These are phyloP conservation scores for Monochamus saltuarius DNA, from an alignment of 1,140 invertebrate species.

Conservation along the genomic window DNA sequence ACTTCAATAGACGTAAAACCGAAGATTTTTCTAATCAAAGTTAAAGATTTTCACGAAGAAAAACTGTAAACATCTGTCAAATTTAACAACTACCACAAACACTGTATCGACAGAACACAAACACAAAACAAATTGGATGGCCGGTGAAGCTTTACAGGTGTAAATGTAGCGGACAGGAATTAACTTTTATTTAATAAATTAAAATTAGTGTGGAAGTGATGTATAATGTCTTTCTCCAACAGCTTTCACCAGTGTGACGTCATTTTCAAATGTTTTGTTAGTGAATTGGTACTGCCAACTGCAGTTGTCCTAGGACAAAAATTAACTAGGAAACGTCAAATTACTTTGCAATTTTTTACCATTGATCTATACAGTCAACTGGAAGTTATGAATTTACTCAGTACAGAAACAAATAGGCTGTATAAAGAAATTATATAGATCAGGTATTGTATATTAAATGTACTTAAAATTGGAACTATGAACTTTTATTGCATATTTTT, in stretches of 20 bases:
- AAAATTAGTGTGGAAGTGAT: not conserved
- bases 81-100: constrained; percentile 17
- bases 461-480: too few species aligned
- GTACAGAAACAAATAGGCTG: too few species aligned
- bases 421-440: too few species aligned
- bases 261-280: constrained; percentile 25
- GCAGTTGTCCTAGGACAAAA: not conserved
- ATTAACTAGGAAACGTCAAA: not conserved
- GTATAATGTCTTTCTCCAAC: constrained; percentile 23
- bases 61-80: constrained; percentile 17
- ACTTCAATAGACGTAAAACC: not conserved
- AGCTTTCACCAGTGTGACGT: constrained; percentile 29
- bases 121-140: not conserved
- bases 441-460: too few species aligned
- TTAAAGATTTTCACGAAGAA: constrained; percentile 18
- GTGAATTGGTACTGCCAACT: not conserved
- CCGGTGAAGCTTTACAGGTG: not conserved
- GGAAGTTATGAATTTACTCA: not conserved
- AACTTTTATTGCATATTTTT: too few species aligned
- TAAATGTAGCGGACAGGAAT: too few species aligned
- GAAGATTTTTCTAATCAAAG: constrained; percentile 12
- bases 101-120: not conserved
- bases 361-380: not conserved
- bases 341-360: not conserved
- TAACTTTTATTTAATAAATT: not conserved